phyloP scores from a whole-genome alignment of 1,140 invertebrate genomes.

The Ooceraea biroi region DNA sequence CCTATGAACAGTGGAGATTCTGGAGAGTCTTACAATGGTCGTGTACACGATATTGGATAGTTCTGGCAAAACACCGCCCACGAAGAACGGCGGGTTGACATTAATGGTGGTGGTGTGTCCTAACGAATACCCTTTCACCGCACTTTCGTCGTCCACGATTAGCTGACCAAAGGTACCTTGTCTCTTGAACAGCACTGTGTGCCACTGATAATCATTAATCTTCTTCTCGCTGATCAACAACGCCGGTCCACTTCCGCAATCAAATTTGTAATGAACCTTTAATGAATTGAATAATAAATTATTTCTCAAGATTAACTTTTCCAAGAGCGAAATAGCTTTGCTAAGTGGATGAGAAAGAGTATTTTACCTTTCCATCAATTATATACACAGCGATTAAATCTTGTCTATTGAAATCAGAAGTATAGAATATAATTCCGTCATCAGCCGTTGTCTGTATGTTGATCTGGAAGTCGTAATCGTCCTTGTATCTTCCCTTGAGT shows the following conservation, averaged over 20 bases:
- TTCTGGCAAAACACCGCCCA: conserved; percentile 90
- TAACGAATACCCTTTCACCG: conserved; percentile 86
- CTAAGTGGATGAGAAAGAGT: neutral
- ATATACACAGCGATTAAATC: conserved; percentile 95
- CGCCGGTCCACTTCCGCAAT: conserved; percentile 91
- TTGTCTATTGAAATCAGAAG: conserved; percentile 88
- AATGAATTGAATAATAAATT: conserved; percentile 51
- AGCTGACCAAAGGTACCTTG: conserved; percentile 88
- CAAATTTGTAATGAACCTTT: conserved; percentile 90
- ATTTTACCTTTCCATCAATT: conserved; percentile 90
- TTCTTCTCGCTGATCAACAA: conserved; percentile 86
- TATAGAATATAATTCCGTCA: conserved; percentile 96
- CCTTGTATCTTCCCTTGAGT: conserved; percentile 88
- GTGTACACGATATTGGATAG: conserved; percentile 72
- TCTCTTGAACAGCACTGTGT: conserved; percentile 90
- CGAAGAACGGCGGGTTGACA: conserved; percentile 90
- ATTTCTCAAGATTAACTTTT: conserved; percentile 38
- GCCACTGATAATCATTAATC: conserved; percentile 96
- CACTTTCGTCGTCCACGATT: conserved; percentile 89
- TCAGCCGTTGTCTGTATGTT: conserved; percentile 92
- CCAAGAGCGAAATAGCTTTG: neutral
- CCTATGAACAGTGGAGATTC: neutral
- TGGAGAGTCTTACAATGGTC: conserved; percentile 82
- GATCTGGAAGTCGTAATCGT: conserved; percentile 92
- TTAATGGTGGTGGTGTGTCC: conserved; percentile 88